Evolutionary conservation across 1,140 invertebrate species (phyloP), one percentile per base, ranked within the genome.

Genomic region (Adelges cooleyi): DNA sequence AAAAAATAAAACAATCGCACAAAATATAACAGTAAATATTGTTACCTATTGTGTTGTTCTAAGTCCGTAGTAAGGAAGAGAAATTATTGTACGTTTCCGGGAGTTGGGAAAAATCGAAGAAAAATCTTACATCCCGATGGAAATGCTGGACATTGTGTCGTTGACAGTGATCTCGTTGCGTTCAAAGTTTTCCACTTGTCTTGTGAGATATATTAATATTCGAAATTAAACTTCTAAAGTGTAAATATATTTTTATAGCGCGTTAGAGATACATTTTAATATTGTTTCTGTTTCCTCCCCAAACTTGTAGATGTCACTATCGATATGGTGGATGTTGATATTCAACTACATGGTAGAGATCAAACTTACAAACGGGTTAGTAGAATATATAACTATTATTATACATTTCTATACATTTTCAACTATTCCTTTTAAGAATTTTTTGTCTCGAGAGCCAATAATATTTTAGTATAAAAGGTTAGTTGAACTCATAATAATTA

Each of bases 1-100:
- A 11, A 36, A 53, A 27, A 38, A 40, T 59, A 44, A 59, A 59
- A 59, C 53, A 59, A 59, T 56, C 2, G 53, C 23, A 56, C n/a
- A n/a, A n/a, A n/a, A n/a, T n/a, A n/a, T n/a, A 42, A 11, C n/a
- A 17, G n/a, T 25, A 25, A 27, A 44, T 11, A 10, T n/a, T n/a
- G 23, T 59, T 36, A 44, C 22, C 27, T 44, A 59, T 18, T 59
- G 38, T 56, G 33, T 1, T 40, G n/a, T 56, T 40, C 23, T 17
- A 42, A 23, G 6, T 10, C 15, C 15, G 9, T 11, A n/a, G n/a
- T n/a, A 0, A n/a, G 15, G 18, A 59, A 59, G 53, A 27, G 53
- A 59, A 59, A 59, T 27, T 59, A n/a, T n/a, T n/a, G 23, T 2
- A n/a, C 20, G 11, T 40, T 44, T 27, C 38, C 53, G 22, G 8